Conservation (phyloP, 2,113 vertebrate species). For the Chionomys nivalis region DNA sequence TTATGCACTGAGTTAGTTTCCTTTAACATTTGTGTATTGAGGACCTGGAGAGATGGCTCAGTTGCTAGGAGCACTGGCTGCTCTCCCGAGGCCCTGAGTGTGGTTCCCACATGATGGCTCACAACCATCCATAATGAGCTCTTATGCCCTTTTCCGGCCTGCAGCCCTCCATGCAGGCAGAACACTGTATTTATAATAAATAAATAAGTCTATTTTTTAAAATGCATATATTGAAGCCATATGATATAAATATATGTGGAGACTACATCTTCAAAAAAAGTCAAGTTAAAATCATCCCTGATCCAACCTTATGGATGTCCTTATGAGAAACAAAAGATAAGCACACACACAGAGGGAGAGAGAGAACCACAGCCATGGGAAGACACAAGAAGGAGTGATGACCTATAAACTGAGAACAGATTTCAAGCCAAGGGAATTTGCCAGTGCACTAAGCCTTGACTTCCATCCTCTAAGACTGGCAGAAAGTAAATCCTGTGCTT, state of each 20-base stretch:
- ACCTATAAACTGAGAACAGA: not conserved
- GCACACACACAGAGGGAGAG: not conserved
- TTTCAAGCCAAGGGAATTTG: not conserved
- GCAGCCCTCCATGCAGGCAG: too few relatives aligned
- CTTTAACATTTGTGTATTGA: not conserved
- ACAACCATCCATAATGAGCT: too few relatives aligned
- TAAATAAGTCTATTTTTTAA: too few relatives aligned
- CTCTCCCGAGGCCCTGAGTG: too few relatives aligned
- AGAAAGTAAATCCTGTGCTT: not conserved
- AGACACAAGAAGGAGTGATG: not conserved
- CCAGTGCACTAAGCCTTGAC: not conserved
- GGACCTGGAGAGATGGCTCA: too few relatives aligned
- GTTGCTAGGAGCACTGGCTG: too few relatives aligned
- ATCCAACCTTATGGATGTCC: not conserved
- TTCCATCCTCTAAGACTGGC: not conserved
- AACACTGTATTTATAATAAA: too few relatives aligned
- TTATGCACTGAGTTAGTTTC: not conserved
- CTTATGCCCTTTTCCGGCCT: too few relatives aligned
- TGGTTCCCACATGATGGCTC: too few relatives aligned
- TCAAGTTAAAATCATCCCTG: not conserved
- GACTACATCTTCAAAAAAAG: not conserved
- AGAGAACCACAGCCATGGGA: fast-evolving
- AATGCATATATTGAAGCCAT: not conserved
- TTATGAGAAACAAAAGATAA: not conserved
- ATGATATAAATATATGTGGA: not conserved